A percentile compares a stretch with the other conserved stretches of the same genome.
These are phyloP conservation scores for Diplogasteroides magnus DNA, from an alignment of 1,140 invertebrate genomes.

Conservation along the genomic window DNA sequence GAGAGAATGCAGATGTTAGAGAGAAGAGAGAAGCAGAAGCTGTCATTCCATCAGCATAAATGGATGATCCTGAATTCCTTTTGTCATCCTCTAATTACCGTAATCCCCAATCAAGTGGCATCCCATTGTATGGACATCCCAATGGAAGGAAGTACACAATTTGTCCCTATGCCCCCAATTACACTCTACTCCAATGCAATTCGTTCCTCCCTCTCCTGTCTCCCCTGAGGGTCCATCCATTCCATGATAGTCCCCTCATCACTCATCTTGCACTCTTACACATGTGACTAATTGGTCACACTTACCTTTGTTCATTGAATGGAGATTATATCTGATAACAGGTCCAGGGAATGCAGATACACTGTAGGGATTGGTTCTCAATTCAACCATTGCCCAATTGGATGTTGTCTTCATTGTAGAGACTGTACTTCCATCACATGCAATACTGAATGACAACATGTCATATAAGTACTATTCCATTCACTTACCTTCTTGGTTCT, in stretches of 20 bases:
- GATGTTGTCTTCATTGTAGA: neutral
- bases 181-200: no score
- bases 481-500: neutral
- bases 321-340: neutral
- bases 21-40: neutral
- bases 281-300: neutral
- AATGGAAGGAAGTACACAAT: neutral
- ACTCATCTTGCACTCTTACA: neutral
- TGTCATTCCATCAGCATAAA: neutral
- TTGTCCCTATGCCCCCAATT: no score
- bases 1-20: neutral
- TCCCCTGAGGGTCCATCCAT: no score
- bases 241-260: neutral
- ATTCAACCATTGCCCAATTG: neutral
- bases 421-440: neutral
- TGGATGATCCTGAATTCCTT: neutral
- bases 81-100: neutral
- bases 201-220: no score
- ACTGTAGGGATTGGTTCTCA: neutral
- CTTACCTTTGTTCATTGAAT: neutral
- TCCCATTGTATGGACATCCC: no score
- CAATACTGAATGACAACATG: no score
- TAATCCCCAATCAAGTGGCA: neutral
- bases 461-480: no score
- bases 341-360: neutral